A percentile compares a stretch with the other conserved stretches of the same genome.
These are phyloP conservation scores for Mylabris sibirica DNA, from an alignment of 2,888 invertebrate species.

Conservation along the genomic window DNA sequence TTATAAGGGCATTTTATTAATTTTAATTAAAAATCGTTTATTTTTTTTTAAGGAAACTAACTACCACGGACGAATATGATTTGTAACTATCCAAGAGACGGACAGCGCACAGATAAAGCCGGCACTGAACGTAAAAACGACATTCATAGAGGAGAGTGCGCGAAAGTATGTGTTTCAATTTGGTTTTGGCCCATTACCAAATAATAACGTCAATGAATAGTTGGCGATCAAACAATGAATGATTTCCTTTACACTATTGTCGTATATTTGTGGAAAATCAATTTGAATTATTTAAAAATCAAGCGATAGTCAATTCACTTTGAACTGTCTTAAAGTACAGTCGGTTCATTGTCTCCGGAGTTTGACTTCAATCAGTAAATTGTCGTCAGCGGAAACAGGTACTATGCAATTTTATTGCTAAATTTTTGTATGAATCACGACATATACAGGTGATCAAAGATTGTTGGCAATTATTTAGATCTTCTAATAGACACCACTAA, in stretches of 20 bases:
- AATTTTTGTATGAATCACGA: too few species aligned
- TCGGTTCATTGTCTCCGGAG: too few species aligned
- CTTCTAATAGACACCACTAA: too few species aligned
- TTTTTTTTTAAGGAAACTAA: background rate
- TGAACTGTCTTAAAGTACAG: too few species aligned
- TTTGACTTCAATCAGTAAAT: too few species aligned
- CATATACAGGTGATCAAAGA: too few species aligned
- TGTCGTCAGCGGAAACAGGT: too few species aligned
- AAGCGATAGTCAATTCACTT: too few species aligned
- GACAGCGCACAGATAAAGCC: background rate
- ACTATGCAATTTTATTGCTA: too few species aligned
- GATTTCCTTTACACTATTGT: background rate
- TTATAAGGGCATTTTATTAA: background rate
- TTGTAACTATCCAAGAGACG: background rate
- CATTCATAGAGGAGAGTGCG: conserved; percentile 8
- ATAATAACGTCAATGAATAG: background rate
- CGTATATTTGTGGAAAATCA: background rate
- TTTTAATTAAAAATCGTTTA: background rate
- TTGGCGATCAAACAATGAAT: background rate
- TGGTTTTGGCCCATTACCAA: background rate
- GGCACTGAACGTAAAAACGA: background rate
- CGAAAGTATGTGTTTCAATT: conserved; percentile 6
- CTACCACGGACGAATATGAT: background rate
- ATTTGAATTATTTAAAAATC: too few species aligned
- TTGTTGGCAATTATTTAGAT: too few species aligned